These are phyloP conservation scores for Gulo gulo DNA, from an alignment of 2,113 vertebrate genomes.

Conservation along the genomic window DNA sequence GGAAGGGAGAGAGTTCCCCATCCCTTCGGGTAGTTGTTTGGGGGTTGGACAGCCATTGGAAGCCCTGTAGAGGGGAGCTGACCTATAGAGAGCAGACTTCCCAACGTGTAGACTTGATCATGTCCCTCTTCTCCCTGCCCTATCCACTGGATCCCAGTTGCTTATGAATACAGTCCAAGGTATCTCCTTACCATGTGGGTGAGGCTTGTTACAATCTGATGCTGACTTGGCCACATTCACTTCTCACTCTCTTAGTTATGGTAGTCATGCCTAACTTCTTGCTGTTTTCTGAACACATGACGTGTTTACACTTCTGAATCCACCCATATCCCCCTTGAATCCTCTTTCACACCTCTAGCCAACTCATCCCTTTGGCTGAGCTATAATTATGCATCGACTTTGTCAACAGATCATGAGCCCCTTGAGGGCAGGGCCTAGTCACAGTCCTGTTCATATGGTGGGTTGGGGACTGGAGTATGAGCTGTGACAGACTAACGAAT, in stretches of 20 bases:
- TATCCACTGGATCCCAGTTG: not conserved
- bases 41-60: not conserved
- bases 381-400: not conserved
- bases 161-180: not conserved
- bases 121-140: not conserved
- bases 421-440: not conserved
- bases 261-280: not conserved
- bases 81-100: not conserved
- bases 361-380: not conserved
- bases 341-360: not conserved
- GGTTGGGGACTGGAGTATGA: not conserved
- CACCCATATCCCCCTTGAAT: too few relatives aligned
- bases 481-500: not conserved
- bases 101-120: not conserved
- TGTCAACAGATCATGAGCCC: not conserved
- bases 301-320: not conserved
- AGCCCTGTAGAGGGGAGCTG: not conserved
- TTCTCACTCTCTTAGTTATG: rapidly evolving
- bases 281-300: not conserved
- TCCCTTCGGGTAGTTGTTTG: not conserved
- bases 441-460: not conserved
- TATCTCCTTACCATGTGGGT: not conserved
- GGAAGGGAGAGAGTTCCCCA: not conserved
- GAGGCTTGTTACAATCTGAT: not conserved
- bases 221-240: not conserved